Conservation (phyloP, 2,113 vertebrate genomes). For the Anseranas semipalmata region DNA sequence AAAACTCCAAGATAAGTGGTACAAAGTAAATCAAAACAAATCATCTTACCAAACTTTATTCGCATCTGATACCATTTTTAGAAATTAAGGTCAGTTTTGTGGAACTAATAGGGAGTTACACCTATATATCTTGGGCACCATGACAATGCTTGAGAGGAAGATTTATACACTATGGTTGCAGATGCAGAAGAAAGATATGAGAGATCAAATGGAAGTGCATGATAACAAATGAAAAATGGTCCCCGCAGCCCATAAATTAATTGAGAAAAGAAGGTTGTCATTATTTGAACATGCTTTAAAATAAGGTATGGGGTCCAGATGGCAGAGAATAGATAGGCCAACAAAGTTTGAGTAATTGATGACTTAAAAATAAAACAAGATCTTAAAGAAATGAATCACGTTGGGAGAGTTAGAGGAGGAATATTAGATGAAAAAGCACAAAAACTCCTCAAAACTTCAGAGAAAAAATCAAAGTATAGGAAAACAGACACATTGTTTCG, state of each 20-base stretch:
- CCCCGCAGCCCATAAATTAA: conserved; percentile 88
- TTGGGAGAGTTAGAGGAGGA: conserved; percentile 82
- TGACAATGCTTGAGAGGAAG: conserved; percentile 86
- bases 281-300: conserved; percentile 90
- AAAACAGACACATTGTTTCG: conserved; percentile 37
- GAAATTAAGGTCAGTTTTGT: conserved; percentile 89
- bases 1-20: conserved; percentile 83
- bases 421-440: conserved; percentile 76
- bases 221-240: conserved; percentile 93
- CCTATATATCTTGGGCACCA: conserved; percentile 85
- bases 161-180: conserved; percentile 91
- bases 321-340: conserved; percentile 87
- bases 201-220: conserved; percentile 91
- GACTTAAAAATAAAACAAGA: conserved; percentile 92
- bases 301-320: conserved; percentile 92
- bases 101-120: conserved; percentile 85
- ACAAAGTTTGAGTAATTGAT: conserved; percentile 93
- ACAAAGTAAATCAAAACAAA: conserved; percentile 87
- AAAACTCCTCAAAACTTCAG: conserved; percentile 59
- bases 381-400: conserved; percentile 83
- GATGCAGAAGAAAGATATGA: conserved; percentile 89
- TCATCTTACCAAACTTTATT: conserved; percentile 85
- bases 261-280: conserved; percentile 92
- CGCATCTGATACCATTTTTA: conserved; percentile 88
- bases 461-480: conserved; percentile 54